Conservation (phyloP, 2,113 vertebrate genomes). For the Sporophila hypoxantha region DNA sequence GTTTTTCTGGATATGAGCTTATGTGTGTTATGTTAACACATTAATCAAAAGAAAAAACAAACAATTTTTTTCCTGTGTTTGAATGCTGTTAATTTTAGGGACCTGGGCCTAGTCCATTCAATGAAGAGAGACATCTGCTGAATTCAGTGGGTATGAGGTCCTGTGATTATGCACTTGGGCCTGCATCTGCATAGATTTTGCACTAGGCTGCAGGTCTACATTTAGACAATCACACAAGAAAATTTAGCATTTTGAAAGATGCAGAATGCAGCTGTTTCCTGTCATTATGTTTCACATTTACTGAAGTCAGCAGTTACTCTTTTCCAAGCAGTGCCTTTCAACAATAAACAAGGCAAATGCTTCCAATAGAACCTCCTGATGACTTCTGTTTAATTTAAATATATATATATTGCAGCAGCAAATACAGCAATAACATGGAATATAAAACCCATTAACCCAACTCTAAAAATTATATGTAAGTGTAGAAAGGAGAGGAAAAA, state of each 20-base stretch:
- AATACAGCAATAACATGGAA: slow-evolving; percentile 29
- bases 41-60: neutral
- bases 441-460: slow-evolving; percentile 8
- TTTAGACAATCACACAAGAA: slow-evolving; percentile 38
- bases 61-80: neutral
- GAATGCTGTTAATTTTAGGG: neutral
- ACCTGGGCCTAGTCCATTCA: neutral
- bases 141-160: slow-evolving; percentile 11
- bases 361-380: slow-evolving; percentile 36
- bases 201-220: slow-evolving; percentile 27
- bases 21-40: neutral
- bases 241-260: slow-evolving; percentile 35
- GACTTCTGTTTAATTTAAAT: slow-evolving; percentile 54
- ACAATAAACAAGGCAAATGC: slow-evolving; percentile 45
- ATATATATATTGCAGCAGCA: slow-evolving; percentile 35
- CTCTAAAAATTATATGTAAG: slow-evolving; percentile 20
- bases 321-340: slow-evolving; percentile 35
- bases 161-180: slow-evolving; percentile 37
- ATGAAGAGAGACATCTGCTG: slow-evolving; percentile 1
- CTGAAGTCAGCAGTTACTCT: slow-evolving; percentile 60
- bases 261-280: slow-evolving; percentile 54
- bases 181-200: slow-evolving; percentile 10
- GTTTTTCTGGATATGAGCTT: neutral
- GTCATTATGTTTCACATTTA: slow-evolving; percentile 49
- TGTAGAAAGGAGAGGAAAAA: neutral